Evolutionary conservation across 1,140 invertebrate species (phyloP), one percentile per base, ranked within the genome.

Genomic region (Saxidomus purpurata): DNA sequence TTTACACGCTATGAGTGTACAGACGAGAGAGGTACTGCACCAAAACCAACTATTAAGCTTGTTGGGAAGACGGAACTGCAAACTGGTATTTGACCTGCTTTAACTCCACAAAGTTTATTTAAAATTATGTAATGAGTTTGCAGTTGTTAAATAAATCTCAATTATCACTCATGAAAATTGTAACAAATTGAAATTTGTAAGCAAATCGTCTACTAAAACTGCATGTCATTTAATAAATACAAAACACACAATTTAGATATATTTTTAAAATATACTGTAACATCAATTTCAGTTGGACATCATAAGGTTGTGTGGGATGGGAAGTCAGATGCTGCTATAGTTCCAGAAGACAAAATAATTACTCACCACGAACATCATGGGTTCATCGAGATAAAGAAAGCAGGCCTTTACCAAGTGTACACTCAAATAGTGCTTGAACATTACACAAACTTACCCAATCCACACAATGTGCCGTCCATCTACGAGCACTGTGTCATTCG

Each of bases 361-460:
- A 59, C 47, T 6, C 76, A 79, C 34, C 76, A 79, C 28, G 13
- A 19, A 36, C 19, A 79, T 1, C 76, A 79, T 55, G 76, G 76
- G 15, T 55, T 79, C 25, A 79, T 79, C 36, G 76, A 79, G 34
- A 55, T 79, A 55, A 79, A 79, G 31, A 52, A 52, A 36, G 4
- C 76, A 13, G 76, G 76, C 9, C 17, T 52, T 0, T 79, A 55
- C 49, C 47, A 52, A 1, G 31, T 79, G 34, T 79, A 79, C 76
- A 79, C 43, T 38, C 76, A 79, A 55, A 17, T 79, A 4, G 76
- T 79, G 0, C 76, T 79, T 0, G 49, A 79, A 8, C 28, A 55
- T 36, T 47, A 52, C 15, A 55, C 28, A 15, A 36, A 6, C 15
- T 31, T 3, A 2, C 28, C 34, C 22, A 36, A 55, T 55, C 25